Base-by-base conservation (phyloP, 2,888 invertebrate species). In the Aromia moschata region DNA sequence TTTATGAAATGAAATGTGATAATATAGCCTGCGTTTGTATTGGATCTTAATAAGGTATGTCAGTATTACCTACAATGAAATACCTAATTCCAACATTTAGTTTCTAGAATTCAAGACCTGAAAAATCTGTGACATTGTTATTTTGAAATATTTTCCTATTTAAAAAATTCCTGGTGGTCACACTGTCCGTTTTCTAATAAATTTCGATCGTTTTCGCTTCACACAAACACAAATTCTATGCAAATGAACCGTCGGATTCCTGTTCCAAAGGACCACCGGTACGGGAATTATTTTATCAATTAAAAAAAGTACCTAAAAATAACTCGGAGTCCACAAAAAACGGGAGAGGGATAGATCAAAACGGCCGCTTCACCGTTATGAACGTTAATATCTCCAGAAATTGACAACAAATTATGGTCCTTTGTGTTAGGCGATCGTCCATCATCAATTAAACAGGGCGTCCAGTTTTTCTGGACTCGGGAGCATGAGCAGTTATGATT, bases 371-470 rank as follows among this genome's bases (percentile, higher is more conserved):
- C 68, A 71, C 78, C 78, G 78, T 80, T 80, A 79, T 74, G 75
- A 74, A 75, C 77, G 77, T 79, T 78, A 76, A 78, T 78, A 79
- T 79, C 78, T 79, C 78, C 77, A 78, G 79, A 79, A 79, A 81
- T 81, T 77, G 80, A 79, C 79, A 81, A 80, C 81, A 81, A 80
- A 81, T 81, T 80, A 81, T 80, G 79, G 77, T 76, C 77, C 79
- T 81, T 81, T 81, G 80, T 80, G 73, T 73, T 68, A 66, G 74
- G 77, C 78, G 78, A 76, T 77, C 80, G 77, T 80, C 70, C 76
- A 79, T 80, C 80, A 80, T 80, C 80, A 80, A 80, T 80, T 80
- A 80, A 77, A 74, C 71, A 69, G 67, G 65, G 69, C 60, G 67
- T 70, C 75, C 55, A 73, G 72, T 75, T 77, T 77, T 77, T 76